These are phyloP conservation scores for Ctenodactylus gundi DNA, from an alignment of 2,113 vertebrate genomes.

Conservation along the genomic window DNA sequence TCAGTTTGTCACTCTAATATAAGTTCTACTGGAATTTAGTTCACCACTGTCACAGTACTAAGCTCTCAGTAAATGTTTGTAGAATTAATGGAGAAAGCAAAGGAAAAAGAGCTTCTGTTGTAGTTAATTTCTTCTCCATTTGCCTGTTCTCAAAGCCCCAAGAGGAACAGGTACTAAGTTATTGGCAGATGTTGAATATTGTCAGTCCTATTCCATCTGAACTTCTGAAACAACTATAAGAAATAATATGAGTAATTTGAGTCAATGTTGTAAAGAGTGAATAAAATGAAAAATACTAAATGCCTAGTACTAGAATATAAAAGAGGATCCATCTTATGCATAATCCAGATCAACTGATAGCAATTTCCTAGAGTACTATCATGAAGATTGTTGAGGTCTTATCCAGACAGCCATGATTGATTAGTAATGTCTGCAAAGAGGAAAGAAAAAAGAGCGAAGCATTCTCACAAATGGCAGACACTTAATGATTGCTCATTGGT, in stretches of 20 bases:
- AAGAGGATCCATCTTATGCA: not conserved
- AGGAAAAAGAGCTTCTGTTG: not conserved
- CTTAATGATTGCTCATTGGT: not conserved
- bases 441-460: constrained; percentile 9
- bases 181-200: not conserved
- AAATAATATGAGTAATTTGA: not conserved
- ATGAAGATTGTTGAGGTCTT: not conserved
- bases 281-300: constrained; percentile 40
- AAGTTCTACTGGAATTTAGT: not conserved
- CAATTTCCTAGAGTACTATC: not conserved
- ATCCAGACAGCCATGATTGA: not conserved
- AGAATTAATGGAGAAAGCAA: not conserved
- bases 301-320: not conserved
- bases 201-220: constrained; percentile 3
- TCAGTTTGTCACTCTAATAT: not conserved
- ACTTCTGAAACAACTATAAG: not conserved
- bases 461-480: not conserved
- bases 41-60: not conserved
- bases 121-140: not conserved
- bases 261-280: constrained; percentile 14
- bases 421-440: not conserved
- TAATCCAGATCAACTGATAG: not conserved
- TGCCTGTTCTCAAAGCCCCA: not conserved
- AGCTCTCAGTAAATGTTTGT: not conserved
- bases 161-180: not conserved